These are phyloP conservation scores for Nymphalis io DNA, from an alignment of 1,140 invertebrate species.

Conservation along the genomic window DNA sequence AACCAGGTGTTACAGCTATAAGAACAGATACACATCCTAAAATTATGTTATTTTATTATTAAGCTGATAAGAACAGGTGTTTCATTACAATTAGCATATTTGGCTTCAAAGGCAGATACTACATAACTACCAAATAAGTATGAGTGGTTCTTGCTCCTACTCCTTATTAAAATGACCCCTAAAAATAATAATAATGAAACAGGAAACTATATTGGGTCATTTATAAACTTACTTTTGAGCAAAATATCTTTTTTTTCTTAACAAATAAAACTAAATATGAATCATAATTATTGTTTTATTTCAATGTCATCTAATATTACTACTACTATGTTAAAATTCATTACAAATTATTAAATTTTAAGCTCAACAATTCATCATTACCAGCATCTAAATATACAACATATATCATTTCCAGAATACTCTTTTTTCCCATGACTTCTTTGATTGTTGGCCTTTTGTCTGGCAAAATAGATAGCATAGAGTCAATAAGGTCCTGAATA, in stretches of 20 bases:
- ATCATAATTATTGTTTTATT: conserved; percentile 20
- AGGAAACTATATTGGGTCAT: not conserved
- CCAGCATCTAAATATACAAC: conserved; percentile 67
- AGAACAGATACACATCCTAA: conserved; percentile 52
- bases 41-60: conserved; percentile 44
- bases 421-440: conserved; percentile 69
- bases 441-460: conserved; percentile 75
- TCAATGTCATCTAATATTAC: conserved; percentile 1
- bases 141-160: not conserved
- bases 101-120: conserved; percentile 62
- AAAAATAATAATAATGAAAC: not conserved
- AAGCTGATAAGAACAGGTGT: conserved; percentile 70
- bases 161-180: not conserved
- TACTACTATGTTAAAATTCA: not conserved
- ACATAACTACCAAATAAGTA: conserved; percentile 30
- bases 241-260: conserved; percentile 9
- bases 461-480: conserved; percentile 77
- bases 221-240: not conserved
- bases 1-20: conserved; percentile 48
- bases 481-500: conserved; percentile 79
- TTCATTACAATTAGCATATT: conserved; percentile 47
- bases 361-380: conserved; percentile 61
- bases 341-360: conserved; percentile 44
- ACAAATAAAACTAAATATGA: conserved; percentile 18
- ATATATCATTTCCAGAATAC: conserved; percentile 70